Conservation (phyloP, 2,797 vertebrate species). For the Enteromius paludinosus region DNA sequence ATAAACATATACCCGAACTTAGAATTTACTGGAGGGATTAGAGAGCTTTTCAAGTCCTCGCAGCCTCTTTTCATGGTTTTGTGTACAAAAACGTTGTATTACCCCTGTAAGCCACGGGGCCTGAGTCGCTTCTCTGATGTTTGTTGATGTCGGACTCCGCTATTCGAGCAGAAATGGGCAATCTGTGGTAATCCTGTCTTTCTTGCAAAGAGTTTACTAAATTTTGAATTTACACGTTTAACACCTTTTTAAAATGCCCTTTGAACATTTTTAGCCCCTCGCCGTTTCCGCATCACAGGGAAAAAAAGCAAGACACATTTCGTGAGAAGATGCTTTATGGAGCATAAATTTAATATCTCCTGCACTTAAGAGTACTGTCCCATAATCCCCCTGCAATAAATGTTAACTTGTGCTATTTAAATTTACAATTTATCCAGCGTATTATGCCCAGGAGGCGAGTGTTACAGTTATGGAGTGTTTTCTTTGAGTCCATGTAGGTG, state of each 20-base stretch:
- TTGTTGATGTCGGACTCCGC: conserved; percentile 61
- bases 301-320: conserved; percentile 52
- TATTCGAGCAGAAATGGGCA: conserved; percentile 55
- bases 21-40: conserved; percentile 56
- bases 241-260: conserved; percentile 64
- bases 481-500: conserved; percentile 37
- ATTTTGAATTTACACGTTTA: conserved; percentile 66
- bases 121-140: conserved; percentile 59
- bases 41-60: conserved; percentile 58
- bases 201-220: conserved; percentile 59
- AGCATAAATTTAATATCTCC: conserved; percentile 59
- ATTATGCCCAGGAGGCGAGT: conserved; percentile 47
- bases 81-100: conserved; percentile 57
- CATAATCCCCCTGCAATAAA: conserved; percentile 57
- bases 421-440: conserved; percentile 45
- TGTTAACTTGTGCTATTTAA: conserved; percentile 52
- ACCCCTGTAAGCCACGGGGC: conserved; percentile 59
- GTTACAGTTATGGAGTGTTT: conserved; percentile 38
- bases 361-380: conserved; percentile 48
- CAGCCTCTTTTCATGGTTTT: conserved; percentile 59
- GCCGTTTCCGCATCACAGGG: conserved; percentile 48
- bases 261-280: conserved; percentile 64
- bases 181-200: conserved; percentile 61
- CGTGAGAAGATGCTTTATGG: conserved; percentile 45
- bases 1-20: conserved; percentile 54